Conservation (phyloP, 2,888 invertebrate species). For the Andrena trimmerana region DNA sequence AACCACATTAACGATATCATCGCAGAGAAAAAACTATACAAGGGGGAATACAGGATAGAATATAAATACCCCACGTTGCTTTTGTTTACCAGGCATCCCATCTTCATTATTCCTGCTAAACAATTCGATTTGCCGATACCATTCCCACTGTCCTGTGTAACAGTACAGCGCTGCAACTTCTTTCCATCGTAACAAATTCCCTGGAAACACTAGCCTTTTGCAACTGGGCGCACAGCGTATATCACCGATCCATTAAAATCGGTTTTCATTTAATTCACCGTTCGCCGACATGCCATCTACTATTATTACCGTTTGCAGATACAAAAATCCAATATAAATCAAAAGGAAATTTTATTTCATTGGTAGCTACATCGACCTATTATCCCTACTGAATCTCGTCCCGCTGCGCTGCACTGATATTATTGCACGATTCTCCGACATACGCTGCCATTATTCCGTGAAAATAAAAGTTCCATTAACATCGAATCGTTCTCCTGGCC, state of each 20-base stretch:
- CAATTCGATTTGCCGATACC: background rate
- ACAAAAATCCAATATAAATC: slow-evolving; percentile 6
- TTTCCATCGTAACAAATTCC: slow-evolving; percentile 23
- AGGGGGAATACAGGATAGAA: no score
- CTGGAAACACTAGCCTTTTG: slow-evolving; percentile 1
- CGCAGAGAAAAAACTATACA: background rate
- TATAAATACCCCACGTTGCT: background rate
- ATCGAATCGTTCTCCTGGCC: background rate
- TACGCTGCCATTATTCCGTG: background rate
- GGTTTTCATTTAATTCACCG: slow-evolving; percentile 8
- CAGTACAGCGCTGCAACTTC: background rate
- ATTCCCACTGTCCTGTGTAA: background rate
- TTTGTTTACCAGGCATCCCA: background rate
- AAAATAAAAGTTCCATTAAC: background rate
- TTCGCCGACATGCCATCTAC: background rate
- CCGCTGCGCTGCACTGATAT: background rate
- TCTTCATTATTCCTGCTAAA: background rate
- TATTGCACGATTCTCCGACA: background rate
- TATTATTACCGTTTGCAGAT: background rate
- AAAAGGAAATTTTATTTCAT: slow-evolving; percentile 22
- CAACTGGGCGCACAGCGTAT: background rate
- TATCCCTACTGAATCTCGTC: background rate
- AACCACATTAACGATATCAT: background rate
- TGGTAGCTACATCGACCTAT: background rate
- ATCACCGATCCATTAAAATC: slow-evolving; percentile 16